A percentile compares a stretch with the other conserved stretches of the same genome.
phyloP scores from a whole-genome alignment of 2,888 invertebrate species.

The Chalcis sispes region DNA sequence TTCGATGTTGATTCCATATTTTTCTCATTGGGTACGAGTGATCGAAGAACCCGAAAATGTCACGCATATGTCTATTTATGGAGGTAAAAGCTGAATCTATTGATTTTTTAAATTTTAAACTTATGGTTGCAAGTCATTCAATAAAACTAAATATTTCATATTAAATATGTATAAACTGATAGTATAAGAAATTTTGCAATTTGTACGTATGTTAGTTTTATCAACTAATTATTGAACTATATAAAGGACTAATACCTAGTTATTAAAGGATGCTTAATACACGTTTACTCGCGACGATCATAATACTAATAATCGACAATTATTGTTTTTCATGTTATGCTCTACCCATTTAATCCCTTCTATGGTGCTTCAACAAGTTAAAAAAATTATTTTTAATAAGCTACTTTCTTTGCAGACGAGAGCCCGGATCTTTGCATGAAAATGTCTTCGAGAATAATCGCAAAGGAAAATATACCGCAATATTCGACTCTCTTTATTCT shows the following conservation, averaged over 20 bases:
- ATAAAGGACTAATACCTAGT: background rate
- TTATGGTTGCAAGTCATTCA: background rate
- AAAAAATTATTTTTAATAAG: too few species aligned
- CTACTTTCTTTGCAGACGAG: constrained; percentile 57
- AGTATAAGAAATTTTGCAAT: too few species aligned
- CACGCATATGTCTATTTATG: constrained; percentile 67
- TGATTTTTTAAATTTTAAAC: too few species aligned
- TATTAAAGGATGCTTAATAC: too few species aligned
- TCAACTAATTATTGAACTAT: background rate
- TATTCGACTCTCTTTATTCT: constrained; percentile 76
- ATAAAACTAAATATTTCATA: constrained; percentile 8
- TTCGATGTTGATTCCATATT: constrained; percentile 78
- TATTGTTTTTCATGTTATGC: background rate
- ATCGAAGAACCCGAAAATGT: constrained; percentile 64
- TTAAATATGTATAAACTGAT: background rate
- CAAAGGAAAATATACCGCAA: constrained; percentile 63
- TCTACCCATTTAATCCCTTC: too few species aligned
- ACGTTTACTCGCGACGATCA: too few species aligned
- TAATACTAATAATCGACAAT: background rate
- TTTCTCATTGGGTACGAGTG: constrained; percentile 72
- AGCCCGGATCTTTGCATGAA: constrained; percentile 61
- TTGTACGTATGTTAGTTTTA: too few species aligned
- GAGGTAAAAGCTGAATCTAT: constrained; percentile 63
- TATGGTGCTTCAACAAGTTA: too few species aligned
- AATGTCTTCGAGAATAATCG: constrained; percentile 61